Conservation (phyloP, 2,888 invertebrate genomes). For the Drosophila villosipedis region DNA sequence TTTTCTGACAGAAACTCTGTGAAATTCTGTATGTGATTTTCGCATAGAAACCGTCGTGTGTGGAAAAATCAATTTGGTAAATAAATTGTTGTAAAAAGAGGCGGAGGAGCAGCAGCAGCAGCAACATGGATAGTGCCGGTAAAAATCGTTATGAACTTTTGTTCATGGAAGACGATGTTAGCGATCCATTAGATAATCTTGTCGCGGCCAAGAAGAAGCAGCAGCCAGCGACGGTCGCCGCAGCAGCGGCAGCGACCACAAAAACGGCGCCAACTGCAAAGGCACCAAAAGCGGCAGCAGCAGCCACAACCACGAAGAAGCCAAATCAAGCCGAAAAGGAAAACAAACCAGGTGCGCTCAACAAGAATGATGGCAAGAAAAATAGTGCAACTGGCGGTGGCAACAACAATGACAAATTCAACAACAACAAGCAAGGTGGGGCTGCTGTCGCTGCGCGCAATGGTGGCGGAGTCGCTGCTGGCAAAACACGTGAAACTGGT, state of each 20-base stretch:
- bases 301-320: conserved; percentile 61
- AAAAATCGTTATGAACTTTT: conserved; percentile 85
- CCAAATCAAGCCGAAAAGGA: conserved; percentile 84
- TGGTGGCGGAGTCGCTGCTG: conserved; percentile 58
- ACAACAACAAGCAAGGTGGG: conserved; percentile 75
- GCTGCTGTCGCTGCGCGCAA: conserved; percentile 64
- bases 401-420: conserved; percentile 57
- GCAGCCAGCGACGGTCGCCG: conserved; percentile 59
- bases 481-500: conserved; percentile 76
- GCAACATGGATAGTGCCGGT: conserved; percentile 84
- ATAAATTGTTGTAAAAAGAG: conserved; percentile 43
- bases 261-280: conserved; percentile 62
- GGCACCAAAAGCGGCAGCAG: conserved; percentile 57
- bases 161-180: conserved; percentile 85
- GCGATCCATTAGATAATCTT: conserved; percentile 85
- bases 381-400: conserved; percentile 46
- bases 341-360: conserved; percentile 84
- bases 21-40: conserved; percentile 54
- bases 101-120: conserved; percentile 42
- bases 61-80: conserved; percentile 60
- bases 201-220: conserved; percentile 83
- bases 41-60: conserved; percentile 56
- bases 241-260: conserved; percentile 54
- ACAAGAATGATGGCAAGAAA: conserved; percentile 83
- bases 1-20: conserved; percentile 55